Evolutionary conservation across 2,888 invertebrate genomes (phyloP).

Genomic region (Poecilus cupreus): DNA sequence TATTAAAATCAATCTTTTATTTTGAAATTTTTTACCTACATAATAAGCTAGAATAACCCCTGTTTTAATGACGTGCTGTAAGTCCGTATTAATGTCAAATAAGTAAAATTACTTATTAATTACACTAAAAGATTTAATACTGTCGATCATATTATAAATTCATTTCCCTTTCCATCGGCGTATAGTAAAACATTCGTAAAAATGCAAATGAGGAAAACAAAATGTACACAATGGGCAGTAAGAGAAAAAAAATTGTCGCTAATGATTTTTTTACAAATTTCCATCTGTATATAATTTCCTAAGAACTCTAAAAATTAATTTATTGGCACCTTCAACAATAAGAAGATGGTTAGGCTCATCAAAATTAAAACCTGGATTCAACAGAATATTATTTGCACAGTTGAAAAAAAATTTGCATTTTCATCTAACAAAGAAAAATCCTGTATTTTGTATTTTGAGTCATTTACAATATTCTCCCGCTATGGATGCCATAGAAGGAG

Average conservation of each 20-base stretch:
- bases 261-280: neutral
- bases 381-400: neutral
- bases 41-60: too few species aligned
- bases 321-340: neutral
- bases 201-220: neutral
- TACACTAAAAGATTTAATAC: neutral
- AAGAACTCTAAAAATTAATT: neutral
- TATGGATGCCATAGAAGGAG: slow-evolving; percentile 39
- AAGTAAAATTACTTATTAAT: too few species aligned
- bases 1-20: too few species aligned
- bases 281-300: neutral
- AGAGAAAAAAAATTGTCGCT: neutral
- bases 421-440: neutral
- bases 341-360: neutral
- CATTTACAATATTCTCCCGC: slow-evolving; percentile 38
- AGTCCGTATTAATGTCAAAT: too few species aligned
- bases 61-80: too few species aligned
- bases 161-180: neutral
- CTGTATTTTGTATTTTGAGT: slow-evolving; percentile 47
- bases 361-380: neutral
- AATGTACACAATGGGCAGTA: neutral
- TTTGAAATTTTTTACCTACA: too few species aligned
- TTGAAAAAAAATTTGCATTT: neutral
- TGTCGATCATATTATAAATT: neutral
- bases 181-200: neutral